Percentiles rank a stretch among this genome's conserved stretches.
phyloP scores from a whole-genome alignment of 2,113 vertebrate genomes.

The Myodes glareolus region DNA sequence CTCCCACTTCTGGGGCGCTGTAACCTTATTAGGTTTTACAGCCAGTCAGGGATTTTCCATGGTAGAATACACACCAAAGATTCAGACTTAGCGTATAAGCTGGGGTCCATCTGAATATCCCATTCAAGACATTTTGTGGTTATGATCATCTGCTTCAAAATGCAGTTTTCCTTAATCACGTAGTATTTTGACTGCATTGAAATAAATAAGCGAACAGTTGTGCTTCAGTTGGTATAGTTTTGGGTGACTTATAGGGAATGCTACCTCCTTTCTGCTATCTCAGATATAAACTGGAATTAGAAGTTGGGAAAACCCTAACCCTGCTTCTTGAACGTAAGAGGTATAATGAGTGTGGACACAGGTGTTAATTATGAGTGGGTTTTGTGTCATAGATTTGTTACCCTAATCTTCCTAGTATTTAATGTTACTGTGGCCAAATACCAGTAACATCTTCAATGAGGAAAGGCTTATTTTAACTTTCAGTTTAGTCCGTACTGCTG shows the following conservation, averaged over 20 bases:
- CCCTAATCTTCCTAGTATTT: not conserved
- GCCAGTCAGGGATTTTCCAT: not conserved
- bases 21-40: not conserved
- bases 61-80: not conserved
- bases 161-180: not conserved
- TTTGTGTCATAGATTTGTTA: not conserved
- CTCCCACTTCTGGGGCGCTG: not conserved
- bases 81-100: not conserved
- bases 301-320: not conserved
- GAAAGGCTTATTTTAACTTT: not conserved
- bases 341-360: not conserved
- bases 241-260: not conserved
- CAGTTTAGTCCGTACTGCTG: not conserved
- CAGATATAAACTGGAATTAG: not conserved
- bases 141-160: not conserved
- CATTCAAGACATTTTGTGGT: not conserved
- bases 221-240: conserved; percentile 1
- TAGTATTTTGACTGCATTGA: not conserved
- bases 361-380: not conserved
- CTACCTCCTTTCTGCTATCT: conserved; percentile 11
- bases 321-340: not conserved
- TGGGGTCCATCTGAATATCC: not conserved
- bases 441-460: not conserved
- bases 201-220: not conserved
- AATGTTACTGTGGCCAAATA: not conserved